Evolutionary conservation across 2,888 invertebrate genomes (phyloP), one percentile per base, ranked within the genome.

Genomic region (Timema cristinae): DNA sequence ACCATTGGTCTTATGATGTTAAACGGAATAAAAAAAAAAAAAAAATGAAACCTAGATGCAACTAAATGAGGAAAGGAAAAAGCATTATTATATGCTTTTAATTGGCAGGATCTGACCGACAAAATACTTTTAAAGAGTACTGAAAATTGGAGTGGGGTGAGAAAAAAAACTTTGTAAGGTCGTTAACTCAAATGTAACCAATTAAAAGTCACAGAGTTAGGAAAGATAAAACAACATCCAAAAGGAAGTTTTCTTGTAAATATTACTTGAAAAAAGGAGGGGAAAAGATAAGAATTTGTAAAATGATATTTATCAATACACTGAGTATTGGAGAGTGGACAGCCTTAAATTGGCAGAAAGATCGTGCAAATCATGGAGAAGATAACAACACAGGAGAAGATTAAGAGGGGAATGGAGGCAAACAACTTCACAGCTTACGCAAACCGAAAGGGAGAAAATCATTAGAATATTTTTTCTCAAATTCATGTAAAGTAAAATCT

Each of bases 221-320:
- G n/a, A 56, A 16, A 56, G 13, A 56, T 11, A 7, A 56, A 56
- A 56, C 9, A 8, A 56, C 2, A 66, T 70, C 70, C 9, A 50
- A 63, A 13, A 7, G 51, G 7, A 52, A 9, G 47, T 51, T 51
- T 47, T 50, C 71, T 49, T 67, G 48, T 50, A 13, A n/a, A 13
- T 71, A 71, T 61, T 71, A 49, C 15, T 67, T 71, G 52, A 66
- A 67, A 16, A 50, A 47, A 16, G 68, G 54, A 52, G 47, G 11
- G 47, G 54, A 68, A 13, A 67, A 71, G 52, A 51, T 48, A 15
- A 70, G 15, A 66, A 66, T 63, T 11, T 70, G 70, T 66, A 15
- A 54, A 32, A 32, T 15, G 47, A 68, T 70, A 66, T 70, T 70
- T 70, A 48, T 67, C 16, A 66, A 66, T 48, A 71, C 70, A 13